Evolutionary conservation across 2,888 invertebrate genomes (phyloP).

Genomic region (Tortricodes alternella): DNA sequence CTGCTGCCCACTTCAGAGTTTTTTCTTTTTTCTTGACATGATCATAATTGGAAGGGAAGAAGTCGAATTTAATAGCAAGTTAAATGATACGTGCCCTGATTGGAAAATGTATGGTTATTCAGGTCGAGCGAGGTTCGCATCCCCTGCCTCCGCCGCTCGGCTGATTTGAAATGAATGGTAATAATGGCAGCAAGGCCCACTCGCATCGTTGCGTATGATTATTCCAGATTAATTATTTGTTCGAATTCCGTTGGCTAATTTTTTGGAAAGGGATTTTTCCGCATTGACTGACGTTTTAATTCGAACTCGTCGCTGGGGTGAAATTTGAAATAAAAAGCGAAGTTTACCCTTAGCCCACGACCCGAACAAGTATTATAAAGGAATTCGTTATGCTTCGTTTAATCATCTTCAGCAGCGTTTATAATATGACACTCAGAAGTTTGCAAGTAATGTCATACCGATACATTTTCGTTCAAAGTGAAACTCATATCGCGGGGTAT

Average conservation of each 20-base stretch:
- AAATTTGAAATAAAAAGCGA: slow-evolving; percentile 37
- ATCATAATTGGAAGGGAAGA: slow-evolving; percentile 80
- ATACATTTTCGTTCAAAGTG: not conserved
- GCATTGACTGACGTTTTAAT: slow-evolving; percentile 81
- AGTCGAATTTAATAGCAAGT: slow-evolving; percentile 82
- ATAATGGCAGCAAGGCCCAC: slow-evolving; percentile 79
- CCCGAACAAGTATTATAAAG: not conserved
- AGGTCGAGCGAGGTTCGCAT: slow-evolving; percentile 66
- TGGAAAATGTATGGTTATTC: slow-evolving; percentile 83
- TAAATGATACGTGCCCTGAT: slow-evolving; percentile 83
- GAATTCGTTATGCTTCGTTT: not conserved
- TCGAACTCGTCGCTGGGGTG: slow-evolving; percentile 65
- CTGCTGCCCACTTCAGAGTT: slow-evolving; percentile 50
- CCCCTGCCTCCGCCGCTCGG: slow-evolving; percentile 71
- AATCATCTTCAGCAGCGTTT: not conserved
- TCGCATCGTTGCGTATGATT: slow-evolving; percentile 82
- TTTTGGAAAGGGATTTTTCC: slow-evolving; percentile 80
- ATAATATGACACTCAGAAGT: not conserved
- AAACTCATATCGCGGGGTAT: slow-evolving; percentile 26
- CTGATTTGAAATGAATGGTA: slow-evolving; percentile 82
- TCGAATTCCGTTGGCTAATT: slow-evolving; percentile 80
- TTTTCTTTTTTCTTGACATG: slow-evolving; percentile 65
- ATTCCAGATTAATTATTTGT: slow-evolving; percentile 83
- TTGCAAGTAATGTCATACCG: not conserved
- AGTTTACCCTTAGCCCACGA: slow-evolving; percentile 23